Evolutionary conservation across 2,888 invertebrate genomes (phyloP), one percentile per base, ranked within the genome.

Genomic region (Blastobasis lacticolella): DNA sequence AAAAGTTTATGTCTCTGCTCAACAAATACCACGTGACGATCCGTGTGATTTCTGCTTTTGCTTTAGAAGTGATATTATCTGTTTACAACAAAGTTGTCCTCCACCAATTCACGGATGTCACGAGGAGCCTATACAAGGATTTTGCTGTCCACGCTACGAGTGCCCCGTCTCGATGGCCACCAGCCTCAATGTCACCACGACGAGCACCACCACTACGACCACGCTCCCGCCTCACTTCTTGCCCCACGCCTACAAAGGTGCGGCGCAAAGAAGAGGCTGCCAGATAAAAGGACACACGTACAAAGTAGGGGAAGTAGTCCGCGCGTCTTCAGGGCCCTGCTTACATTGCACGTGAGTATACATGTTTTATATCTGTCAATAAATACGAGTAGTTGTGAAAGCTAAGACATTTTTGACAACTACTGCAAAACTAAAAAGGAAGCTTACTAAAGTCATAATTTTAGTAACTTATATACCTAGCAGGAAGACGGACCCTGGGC

Each of bases 1-100:
- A 65, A 96, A 96, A 84, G 93, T 97, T 48, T 97, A 96, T 78
- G 95, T 97, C 45, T 97, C 97, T 2, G 97, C 97, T 1, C 97
- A 97, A 83, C 97, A 97, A 86, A 97, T 97, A 69, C 97, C 97
- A 44, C 90, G 97, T 64, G 96, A 96, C 65, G 96, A 97, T 87
- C 96, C 97, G 37, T 97, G 97, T 77, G 97, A 97, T 75, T 97
- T 97, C 90, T 97, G 97, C 83, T 97, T 97, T 93, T 97, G 97
- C 89, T 97, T 97, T 90, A 92, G 97, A 79, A 96, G 97, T 76
- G 97, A 97, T 73, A 97, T 97, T 66, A 97, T 97, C 70, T 97
- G 97, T 67, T 89, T 97, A 60, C 97, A 97, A 82, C 97, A 97
- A 81, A 96, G 96, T 69, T 97, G 97, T 83, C 97, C 97, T 50